These are phyloP conservation scores for Lindbergichthys nudifrons DNA, from an alignment of 2,797 vertebrate species.

Conservation along the genomic window DNA sequence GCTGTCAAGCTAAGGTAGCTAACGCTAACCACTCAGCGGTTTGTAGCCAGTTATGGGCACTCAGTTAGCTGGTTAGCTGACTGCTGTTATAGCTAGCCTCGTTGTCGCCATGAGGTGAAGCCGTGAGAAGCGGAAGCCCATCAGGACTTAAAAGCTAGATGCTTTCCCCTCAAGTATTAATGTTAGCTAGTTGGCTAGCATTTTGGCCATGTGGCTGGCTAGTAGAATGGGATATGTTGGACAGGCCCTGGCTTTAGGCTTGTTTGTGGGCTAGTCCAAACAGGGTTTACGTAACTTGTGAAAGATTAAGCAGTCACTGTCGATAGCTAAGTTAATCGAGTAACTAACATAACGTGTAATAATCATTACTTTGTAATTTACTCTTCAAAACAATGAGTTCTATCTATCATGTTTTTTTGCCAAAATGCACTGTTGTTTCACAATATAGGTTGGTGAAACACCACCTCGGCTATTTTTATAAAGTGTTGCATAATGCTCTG, in stretches of 20 bases:
- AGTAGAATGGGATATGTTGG: slow-evolving; percentile 39
- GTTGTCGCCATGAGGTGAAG: slow-evolving; percentile 84
- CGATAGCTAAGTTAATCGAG: slow-evolving; percentile 48
- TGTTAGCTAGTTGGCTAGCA: slow-evolving; percentile 67
- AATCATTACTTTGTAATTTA: not conserved
- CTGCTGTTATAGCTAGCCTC: slow-evolving; percentile 61
- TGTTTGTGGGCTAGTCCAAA: slow-evolving; percentile 59
- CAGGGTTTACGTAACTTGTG: slow-evolving; percentile 76
- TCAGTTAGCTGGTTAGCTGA: slow-evolving; percentile 60
- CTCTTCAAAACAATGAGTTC: not conserved
- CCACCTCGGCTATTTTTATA: slow-evolving; percentile 14
- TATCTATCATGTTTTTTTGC: rapidly evolving
- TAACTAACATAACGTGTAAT: not conserved
- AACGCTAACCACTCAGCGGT: slow-evolving; percentile 5
- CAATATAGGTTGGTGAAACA: not conserved
- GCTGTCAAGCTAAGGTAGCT: slow-evolving; percentile 25
- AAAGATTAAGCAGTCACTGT: slow-evolving; percentile 65
- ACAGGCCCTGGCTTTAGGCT: slow-evolving; percentile 64
- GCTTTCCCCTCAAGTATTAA: slow-evolving; percentile 35
- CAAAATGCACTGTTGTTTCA: slow-evolving; percentile 3
- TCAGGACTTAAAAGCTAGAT: slow-evolving; percentile 48
- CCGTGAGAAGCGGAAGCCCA: slow-evolving; percentile 75
- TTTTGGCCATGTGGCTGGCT: slow-evolving; percentile 76
- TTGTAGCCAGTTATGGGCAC: slow-evolving; percentile 8
- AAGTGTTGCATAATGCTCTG: slow-evolving; percentile 36